Evolutionary conservation across 2,888 invertebrate species (phyloP), one percentile per base, ranked within the genome.

Genomic region (Heliconius aoede): DNA sequence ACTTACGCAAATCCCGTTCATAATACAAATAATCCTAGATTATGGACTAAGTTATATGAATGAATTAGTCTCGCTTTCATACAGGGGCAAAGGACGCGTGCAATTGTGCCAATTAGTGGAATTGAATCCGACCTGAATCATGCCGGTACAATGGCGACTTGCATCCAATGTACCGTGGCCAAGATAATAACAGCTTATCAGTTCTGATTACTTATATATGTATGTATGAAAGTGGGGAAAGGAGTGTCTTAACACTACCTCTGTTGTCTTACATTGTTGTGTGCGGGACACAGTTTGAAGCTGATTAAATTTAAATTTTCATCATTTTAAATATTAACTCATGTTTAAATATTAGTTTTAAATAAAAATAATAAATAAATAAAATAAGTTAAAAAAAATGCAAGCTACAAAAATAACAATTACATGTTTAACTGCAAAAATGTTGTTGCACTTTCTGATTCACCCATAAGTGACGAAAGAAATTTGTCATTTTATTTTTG

Each of bases 41-140:
- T 64, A 55, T 30, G 13, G 15, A 4, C 55, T 64, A 28, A 58
- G 58, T 58, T 40, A 60, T 71, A 68, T 51, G 69, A 73, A 69
- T 69, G 72, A 75, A 67, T 77, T 80, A 78, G 73, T 75, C 77
- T 77, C 79, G 77, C 73, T 80, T 74, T 73, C 72, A 74, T 67
- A 76, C 72, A 73, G 80, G 77, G 79, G 81, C 85, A 88, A 86
- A 89, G 90, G 90, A 89, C 90, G 88, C 85, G 77, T 85, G 85
- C 91, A 92, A 91, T 92, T 91, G 90, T 81, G 81, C 83, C 89
- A 88, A 91, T 91, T 90, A 91, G 77, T 73, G 81, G 83, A 84
- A 85, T 85, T 88, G 88, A 87, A 85, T 86, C 82, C 83, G 82
- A 76, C 78, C 76, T 80, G 81, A 80, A 78, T 78, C 79, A 80